Base-by-base conservation (phyloP, 2,797 vertebrate species). In the Bucorvus abyssinicus region DNA sequence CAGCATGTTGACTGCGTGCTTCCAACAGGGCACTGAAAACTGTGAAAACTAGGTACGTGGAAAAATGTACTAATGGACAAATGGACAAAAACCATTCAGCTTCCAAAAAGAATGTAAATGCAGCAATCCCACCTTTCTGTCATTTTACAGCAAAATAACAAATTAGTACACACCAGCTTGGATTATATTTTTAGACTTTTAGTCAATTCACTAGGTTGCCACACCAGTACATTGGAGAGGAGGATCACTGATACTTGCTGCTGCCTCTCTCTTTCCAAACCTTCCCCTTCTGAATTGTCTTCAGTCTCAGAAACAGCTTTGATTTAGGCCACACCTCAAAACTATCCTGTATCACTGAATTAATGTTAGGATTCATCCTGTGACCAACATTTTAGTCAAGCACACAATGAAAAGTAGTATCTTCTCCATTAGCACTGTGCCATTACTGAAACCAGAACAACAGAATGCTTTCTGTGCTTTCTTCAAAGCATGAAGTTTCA, bases 351-450 rank as follows among this genome's bases (percentile, higher is more conserved):
- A 11, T 59, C 27, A 69, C 26, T 21, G 17, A 87, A 91, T 18
- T 67, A 32, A 80, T 0, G 0, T 76, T 40, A 30, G 9, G 26
- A 52, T 76, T 87, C 44, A 38, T 59, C 34, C 56, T 45, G 24
- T 74, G 53, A 89, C 20, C 11, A 71, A 13, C 8, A 47, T 49
- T 83, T 83, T 20, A 45, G 8, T 68, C 50, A 49, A 69, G 36
- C 1, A 2, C 26, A 36, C 13, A 90, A 40, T 21, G 59, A 70
- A 61, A 59, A 76, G 38, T 14, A 85, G 45, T 36, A 69, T 8
- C 0, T 3, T 36, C 83, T 74, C 61, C n/a, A 27, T 76, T 38
- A 73, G 19, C 32, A 23, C 32, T 56, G 24, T 0, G 0, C 36
- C 52, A 77, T 55, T 71, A 74, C 42, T 53, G 40, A 77, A 91